phyloP scores from a whole-genome alignment of 2,797 vertebrate species.

The Presbytis comata region DNA sequence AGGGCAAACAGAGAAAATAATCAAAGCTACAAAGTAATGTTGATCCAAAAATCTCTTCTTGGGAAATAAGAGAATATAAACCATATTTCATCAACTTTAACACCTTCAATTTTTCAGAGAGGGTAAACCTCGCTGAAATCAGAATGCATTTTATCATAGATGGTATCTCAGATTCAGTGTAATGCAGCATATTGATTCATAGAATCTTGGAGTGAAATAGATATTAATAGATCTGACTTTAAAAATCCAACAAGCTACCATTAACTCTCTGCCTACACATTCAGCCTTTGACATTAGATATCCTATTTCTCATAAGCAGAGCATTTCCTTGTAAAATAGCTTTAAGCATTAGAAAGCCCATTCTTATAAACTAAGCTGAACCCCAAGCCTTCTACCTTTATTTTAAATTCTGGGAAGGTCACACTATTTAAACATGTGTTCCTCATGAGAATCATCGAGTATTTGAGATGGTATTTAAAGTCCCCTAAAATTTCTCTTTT shows the following conservation, averaged over 20 bases:
- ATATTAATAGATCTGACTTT: neutral
- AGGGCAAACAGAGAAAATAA: neutral
- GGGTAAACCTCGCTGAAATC: neutral
- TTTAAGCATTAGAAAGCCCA: neutral
- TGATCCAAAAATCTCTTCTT: neutral
- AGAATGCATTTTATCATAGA: constrained; percentile 11
- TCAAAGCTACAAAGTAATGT: neutral
- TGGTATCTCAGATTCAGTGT: neutral
- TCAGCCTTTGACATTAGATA: neutral
- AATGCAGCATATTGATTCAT: neutral
- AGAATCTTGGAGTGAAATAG: neutral
- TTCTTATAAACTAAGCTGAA: constrained; percentile 5
- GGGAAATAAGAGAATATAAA: neutral
- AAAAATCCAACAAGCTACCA: neutral
- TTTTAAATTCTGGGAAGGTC: constrained; percentile 24
- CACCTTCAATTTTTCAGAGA: neutral
- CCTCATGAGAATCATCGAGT: neutral
- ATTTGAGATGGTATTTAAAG: neutral
- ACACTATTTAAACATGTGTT: constrained; percentile 17
- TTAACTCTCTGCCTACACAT: neutral
- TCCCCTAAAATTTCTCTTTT: neutral
- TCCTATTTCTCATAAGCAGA: neutral
- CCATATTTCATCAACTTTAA: neutral
- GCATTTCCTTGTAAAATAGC: neutral
- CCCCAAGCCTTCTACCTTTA: neutral